Evolutionary conservation across 2,113 vertebrate species (phyloP).

Genomic region (Scolopax mira): DNA sequence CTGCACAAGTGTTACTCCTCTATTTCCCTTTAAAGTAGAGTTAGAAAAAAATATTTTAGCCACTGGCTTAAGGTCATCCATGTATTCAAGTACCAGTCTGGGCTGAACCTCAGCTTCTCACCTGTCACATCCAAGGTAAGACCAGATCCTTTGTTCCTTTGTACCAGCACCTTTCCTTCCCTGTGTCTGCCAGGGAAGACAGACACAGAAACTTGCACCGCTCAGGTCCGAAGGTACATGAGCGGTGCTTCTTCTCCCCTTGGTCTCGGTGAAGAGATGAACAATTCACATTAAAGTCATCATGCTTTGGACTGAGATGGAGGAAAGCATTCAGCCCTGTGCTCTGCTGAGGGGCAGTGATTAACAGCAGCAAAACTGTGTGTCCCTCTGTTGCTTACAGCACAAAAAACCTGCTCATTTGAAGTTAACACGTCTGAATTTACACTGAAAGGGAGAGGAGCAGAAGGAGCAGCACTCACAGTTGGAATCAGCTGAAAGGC

Average conservation of each 20-base stretch:
- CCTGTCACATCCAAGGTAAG: background rate
- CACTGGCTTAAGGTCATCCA: background rate
- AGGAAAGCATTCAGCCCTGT: background rate
- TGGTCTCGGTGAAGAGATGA: background rate
- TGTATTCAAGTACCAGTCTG: background rate
- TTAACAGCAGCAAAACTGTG: background rate
- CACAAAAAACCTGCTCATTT: background rate
- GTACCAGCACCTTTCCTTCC: too few relatives aligned
- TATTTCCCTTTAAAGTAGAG: background rate
- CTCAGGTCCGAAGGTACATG: rapidly evolving
- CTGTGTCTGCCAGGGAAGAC: rapidly evolving
- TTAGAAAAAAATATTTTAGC: background rate
- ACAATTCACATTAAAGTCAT: background rate
- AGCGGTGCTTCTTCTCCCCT: background rate
- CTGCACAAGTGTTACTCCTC: rapidly evolving
- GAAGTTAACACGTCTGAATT: background rate
- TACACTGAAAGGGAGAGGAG: background rate
- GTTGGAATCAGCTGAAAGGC: background rate
- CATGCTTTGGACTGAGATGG: background rate
- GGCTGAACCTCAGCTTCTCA: background rate
- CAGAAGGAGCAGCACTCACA: background rate
- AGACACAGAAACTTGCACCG: background rate
- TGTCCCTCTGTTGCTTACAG: background rate
- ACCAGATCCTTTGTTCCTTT: rapidly evolving
- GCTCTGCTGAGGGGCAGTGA: background rate